A percentile compares a stretch with the other conserved stretches of the same genome.
Conservation (phyloP, 2,888 invertebrate genomes). For the Mesorhabditis spiculigera region DNA sequence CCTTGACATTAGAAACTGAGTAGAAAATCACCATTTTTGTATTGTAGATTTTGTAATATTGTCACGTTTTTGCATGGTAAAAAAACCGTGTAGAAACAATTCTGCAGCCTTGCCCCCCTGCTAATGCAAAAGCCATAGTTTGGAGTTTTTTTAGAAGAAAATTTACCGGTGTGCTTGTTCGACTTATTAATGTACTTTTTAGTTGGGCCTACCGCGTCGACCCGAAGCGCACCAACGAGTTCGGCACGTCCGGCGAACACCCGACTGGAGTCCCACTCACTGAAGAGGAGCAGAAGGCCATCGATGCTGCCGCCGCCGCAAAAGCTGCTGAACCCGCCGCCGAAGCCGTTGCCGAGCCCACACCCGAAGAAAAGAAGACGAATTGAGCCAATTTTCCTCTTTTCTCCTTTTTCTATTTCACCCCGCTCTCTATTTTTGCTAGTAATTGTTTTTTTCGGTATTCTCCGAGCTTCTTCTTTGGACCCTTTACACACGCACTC, state of each 20-base stretch:
- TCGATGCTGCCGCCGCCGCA: background rate
- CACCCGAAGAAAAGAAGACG: constrained; percentile 2
- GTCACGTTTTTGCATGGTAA: no score
- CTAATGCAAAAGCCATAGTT: no score
- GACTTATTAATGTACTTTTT: background rate
- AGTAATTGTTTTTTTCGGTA: background rate
- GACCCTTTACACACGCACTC: no score
- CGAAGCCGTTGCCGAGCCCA: background rate
- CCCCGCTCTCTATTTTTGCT: background rate
- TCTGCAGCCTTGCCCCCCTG: no score
- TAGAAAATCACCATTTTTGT: no score
- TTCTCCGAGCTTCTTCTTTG: background rate
- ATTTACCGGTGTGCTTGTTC: no score
- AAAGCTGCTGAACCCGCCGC: no score
- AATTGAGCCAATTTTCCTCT: background rate
- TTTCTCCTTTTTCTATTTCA: background rate
- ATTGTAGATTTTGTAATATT: no score
- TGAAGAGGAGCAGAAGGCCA: constrained; percentile 6
- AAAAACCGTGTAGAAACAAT: no score
- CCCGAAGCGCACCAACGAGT: constrained; percentile 89
- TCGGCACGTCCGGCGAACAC: constrained; percentile 86
- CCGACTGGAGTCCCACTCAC: constrained; percentile 25
- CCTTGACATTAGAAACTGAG: no score
- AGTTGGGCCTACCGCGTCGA: constrained; percentile 96
- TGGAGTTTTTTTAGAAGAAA: no score